Percentiles rank a stretch among this genome's conserved stretches.
These are phyloP conservation scores for Hydropsyche tenuis DNA, from an alignment of 1,140 invertebrate species.

Conservation along the genomic window DNA sequence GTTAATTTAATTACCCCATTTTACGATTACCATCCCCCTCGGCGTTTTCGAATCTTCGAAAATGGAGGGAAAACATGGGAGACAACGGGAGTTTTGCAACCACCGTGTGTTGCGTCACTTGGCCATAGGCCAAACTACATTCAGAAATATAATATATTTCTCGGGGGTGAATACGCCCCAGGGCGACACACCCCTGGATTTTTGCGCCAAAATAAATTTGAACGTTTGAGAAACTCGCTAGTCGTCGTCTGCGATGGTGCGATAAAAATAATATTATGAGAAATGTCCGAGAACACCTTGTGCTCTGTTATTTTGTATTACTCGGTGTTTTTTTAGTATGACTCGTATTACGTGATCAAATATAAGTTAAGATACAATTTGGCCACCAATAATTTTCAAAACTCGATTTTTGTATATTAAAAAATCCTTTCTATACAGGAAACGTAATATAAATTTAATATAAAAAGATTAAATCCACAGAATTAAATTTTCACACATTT, in stretches of 20 bases:
- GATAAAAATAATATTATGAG: neutral
- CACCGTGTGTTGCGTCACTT: slow-evolving; percentile 22
- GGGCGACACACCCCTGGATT: slow-evolving; percentile 2
- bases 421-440: too few relatives aligned
- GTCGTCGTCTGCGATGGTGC: neutral
- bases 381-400: too few relatives aligned
- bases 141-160: slow-evolving; percentile 23
- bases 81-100: neutral
- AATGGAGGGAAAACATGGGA: neutral
- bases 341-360: too few relatives aligned
- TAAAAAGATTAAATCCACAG: too few relatives aligned
- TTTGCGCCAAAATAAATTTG: slow-evolving; percentile 39
- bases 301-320: too few relatives aligned
- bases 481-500: too few relatives aligned
- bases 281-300: too few relatives aligned
- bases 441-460: too few relatives aligned
- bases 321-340: too few relatives aligned
- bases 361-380: too few relatives aligned
- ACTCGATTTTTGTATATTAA: too few relatives aligned
- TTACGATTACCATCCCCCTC: neutral
- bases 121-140: slow-evolving; percentile 7
- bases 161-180: neutral
- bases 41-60: neutral
- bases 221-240: slow-evolving; percentile 26
- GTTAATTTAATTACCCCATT: neutral